A percentile compares a stretch with the other conserved stretches of the same genome.
phyloP scores from a whole-genome alignment of 2,888 invertebrate species.

The Brachynemurus nebulosus region DNA sequence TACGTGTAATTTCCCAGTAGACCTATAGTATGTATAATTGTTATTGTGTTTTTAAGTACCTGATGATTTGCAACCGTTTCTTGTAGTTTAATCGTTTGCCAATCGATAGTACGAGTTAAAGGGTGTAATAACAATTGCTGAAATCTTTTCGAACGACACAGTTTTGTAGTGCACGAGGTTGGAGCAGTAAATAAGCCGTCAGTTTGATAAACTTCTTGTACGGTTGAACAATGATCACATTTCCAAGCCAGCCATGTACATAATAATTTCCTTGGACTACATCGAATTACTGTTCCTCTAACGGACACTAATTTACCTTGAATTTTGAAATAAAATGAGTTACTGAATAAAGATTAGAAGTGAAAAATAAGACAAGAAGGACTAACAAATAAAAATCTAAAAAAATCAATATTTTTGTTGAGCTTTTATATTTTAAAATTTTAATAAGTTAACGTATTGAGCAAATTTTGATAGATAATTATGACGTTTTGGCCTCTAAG shows the following conservation, averaged over 20 bases:
- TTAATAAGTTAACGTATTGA: too few relatives aligned
- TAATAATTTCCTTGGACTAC: conserved; percentile 57
- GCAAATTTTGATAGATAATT: too few relatives aligned
- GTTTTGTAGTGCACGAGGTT: conserved; percentile 38
- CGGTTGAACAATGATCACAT: conserved; percentile 50
- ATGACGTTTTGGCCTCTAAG: too few relatives aligned
- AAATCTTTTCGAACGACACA: conserved; percentile 40
- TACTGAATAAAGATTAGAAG: too few relatives aligned
- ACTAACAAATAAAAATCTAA: too few relatives aligned
- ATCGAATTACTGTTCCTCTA: conserved; percentile 73
- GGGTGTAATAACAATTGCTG: conserved; percentile 47
- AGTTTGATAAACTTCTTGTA: conserved; percentile 52
- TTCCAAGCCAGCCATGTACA: conserved; percentile 66
- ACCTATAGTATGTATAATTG: too few relatives aligned
- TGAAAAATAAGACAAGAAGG: too few relatives aligned
- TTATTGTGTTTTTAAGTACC: too few relatives aligned
- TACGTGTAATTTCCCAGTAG: too few relatives aligned
- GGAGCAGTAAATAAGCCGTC: conserved; percentile 45
- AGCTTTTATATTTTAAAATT: too few relatives aligned
- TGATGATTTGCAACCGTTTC: conserved; percentile 58
- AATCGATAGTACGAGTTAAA: conserved; percentile 58
- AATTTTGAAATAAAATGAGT: too few relatives aligned
- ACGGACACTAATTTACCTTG: conserved; percentile 67
- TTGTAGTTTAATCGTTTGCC: conserved; percentile 71
- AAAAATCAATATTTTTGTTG: too few relatives aligned